Conservation (phyloP, 2,888 invertebrate genomes). For the Trimorus sp. region DNA sequence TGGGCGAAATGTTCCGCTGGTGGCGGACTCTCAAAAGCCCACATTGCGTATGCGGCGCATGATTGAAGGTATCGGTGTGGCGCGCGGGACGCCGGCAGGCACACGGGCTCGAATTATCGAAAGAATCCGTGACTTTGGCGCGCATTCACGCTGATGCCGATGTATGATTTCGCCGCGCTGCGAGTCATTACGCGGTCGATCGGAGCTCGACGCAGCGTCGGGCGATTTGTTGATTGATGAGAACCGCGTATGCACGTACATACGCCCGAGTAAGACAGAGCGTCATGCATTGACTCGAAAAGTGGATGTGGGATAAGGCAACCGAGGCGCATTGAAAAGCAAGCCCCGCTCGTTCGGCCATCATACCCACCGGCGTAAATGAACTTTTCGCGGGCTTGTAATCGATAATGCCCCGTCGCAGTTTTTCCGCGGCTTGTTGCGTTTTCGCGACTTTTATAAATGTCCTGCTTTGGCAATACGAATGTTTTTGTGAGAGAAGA, state of each 20-base stretch:
- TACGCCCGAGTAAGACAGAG: constrained; percentile 58
- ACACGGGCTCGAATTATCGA: constrained; percentile 51
- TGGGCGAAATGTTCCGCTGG: constrained; percentile 42
- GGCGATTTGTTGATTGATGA: constrained; percentile 64
- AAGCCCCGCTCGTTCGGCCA: constrained; percentile 38
- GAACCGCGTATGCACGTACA: constrained; percentile 45
- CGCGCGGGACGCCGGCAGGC: background rate
- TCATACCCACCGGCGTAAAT: constrained; percentile 47
- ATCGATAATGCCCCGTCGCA: constrained; percentile 52
- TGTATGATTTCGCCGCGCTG: constrained; percentile 75
- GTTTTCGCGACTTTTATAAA: too few relatives aligned
- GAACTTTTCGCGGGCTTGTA: constrained; percentile 50
- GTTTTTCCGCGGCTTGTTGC: constrained; percentile 6
- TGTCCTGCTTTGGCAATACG: too few relatives aligned
- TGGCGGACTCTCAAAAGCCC: constrained; percentile 54
- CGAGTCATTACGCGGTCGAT: constrained; percentile 76
- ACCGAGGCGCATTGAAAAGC: constrained; percentile 61
- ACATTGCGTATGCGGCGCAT: constrained; percentile 59
- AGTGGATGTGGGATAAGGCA: constrained; percentile 58
- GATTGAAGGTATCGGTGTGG: constrained; percentile 64
- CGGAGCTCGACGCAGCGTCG: constrained; percentile 67
- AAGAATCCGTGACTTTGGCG: constrained; percentile 63
- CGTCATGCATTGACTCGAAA: constrained; percentile 55
- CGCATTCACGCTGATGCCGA: constrained; percentile 73
- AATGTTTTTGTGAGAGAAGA: too few relatives aligned